Evolutionary conservation across 2,797 vertebrate species (phyloP).

Genomic region (Cetoscarus ocellatus): DNA sequence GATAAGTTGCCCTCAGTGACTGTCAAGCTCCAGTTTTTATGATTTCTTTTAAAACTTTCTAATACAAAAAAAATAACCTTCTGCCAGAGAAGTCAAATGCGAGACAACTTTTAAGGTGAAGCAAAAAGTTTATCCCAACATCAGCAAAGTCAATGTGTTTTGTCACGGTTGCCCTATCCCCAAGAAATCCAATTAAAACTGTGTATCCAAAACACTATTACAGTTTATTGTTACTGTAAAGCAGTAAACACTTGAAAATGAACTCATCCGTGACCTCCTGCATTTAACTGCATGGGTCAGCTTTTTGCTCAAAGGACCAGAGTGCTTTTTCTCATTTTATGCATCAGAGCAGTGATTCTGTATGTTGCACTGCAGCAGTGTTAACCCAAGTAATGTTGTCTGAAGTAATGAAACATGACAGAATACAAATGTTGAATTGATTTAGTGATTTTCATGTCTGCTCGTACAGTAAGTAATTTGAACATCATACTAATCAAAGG

Average conservation of each 20-base stretch:
- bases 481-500: slow-evolving; percentile 33
- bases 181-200: slow-evolving; percentile 35
- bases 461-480: slow-evolving; percentile 22
- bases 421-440: slow-evolving; percentile 52
- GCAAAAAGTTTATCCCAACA: slow-evolving; percentile 25
- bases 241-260: slow-evolving; percentile 29
- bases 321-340: slow-evolving; percentile 36
- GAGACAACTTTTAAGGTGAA: slow-evolving; percentile 17
- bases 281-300: slow-evolving; percentile 33
- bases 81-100: slow-evolving; percentile 3
- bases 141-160: slow-evolving; percentile 34
- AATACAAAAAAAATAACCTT: slow-evolving; percentile 1
- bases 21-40: slow-evolving; percentile 25
- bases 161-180: neutral
- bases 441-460: slow-evolving; percentile 35
- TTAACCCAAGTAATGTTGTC: slow-evolving; percentile 15
- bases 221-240: slow-evolving; percentile 36
- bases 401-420: slow-evolving; percentile 55
- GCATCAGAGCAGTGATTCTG: slow-evolving; percentile 16
- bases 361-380: slow-evolving; percentile 17
- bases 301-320: slow-evolving; percentile 40
- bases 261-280: slow-evolving; percentile 39
- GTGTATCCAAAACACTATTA: slow-evolving; percentile 36
- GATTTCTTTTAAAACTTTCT: slow-evolving; percentile 29
- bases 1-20: slow-evolving; percentile 27